phyloP scores from a whole-genome alignment of 2,113 vertebrate genomes.

The Psittacus erithacus region DNA sequence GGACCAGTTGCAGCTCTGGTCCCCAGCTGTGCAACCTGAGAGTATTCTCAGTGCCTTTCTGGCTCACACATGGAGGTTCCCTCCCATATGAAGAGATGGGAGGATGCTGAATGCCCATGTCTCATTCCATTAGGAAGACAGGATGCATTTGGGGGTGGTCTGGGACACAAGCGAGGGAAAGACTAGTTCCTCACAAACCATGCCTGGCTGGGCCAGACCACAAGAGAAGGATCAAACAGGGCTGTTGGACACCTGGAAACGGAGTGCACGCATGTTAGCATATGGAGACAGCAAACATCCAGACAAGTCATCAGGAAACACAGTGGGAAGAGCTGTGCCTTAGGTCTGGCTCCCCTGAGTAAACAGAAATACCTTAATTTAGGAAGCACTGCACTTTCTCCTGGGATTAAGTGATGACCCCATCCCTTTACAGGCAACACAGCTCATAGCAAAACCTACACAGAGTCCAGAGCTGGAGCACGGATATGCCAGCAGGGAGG shows the following conservation, averaged over 20 bases:
- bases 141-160: not conserved
- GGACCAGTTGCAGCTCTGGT: not conserved
- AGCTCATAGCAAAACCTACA: not conserved
- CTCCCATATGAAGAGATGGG: not conserved
- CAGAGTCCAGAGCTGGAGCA: not conserved
- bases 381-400: not conserved
- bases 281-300: not conserved
- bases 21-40: not conserved
- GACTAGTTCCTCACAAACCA: not conserved
- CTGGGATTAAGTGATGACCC: not conserved
- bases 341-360: not conserved
- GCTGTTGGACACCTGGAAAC: not conserved
- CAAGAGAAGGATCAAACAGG: not conserved
- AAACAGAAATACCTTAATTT: not conserved
- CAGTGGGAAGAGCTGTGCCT: not conserved
- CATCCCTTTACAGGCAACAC: not conserved
- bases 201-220: not conserved
- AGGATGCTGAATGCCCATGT: not conserved
- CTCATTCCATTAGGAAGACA: not conserved
- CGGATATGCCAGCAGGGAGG: not conserved
- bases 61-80: not conserved
- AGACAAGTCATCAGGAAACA: not conserved
- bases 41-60: not conserved
- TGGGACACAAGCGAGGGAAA: not conserved
- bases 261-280: not conserved